Percentiles rank a stretch among this genome's conserved stretches.
phyloP scores from a whole-genome alignment of 2,888 invertebrate genomes.

The Aspidiotus rigidus region DNA sequence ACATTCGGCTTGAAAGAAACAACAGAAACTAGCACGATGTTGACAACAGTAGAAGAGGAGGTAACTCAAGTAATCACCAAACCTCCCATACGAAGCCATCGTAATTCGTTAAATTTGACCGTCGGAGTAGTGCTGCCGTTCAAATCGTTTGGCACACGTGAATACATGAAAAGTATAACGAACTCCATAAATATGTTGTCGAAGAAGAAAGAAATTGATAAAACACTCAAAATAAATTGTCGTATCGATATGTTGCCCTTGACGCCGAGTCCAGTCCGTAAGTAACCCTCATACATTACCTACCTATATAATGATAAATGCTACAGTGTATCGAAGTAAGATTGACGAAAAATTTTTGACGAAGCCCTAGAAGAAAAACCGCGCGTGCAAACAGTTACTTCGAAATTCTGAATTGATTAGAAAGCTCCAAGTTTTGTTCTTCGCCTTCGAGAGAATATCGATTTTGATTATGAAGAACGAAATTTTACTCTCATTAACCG shows the following conservation, averaged over 20 bases:
- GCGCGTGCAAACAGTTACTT: too few species aligned
- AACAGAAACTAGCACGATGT: conserved; percentile 29
- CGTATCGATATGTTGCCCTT: conserved; percentile 58
- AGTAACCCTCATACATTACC: conserved; percentile 44
- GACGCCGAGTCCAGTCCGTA: conserved; percentile 67
- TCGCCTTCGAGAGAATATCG: too few species aligned
- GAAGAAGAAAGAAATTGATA: conserved; percentile 56
- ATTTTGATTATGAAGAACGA: too few species aligned
- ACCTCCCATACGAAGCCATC: conserved; percentile 35
- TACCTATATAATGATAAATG: too few species aligned
- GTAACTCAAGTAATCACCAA: conserved; percentile 18
- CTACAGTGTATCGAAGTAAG: too few species aligned
- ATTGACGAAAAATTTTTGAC: too few species aligned
- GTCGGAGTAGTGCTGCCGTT: conserved; percentile 68
- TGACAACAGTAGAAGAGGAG: conserved; percentile 21
- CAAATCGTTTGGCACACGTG: conserved; percentile 63
- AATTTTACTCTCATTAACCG: too few species aligned
- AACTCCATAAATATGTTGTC: conserved; percentile 56
- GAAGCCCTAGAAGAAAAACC: too few species aligned
- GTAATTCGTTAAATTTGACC: conserved; percentile 49
- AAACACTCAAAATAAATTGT: conserved; percentile 60
- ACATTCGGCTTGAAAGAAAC: conserved; percentile 33
- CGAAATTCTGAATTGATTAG: too few species aligned
- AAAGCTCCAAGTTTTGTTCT: too few species aligned
- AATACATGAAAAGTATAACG: conserved; percentile 59